phyloP scores from a whole-genome alignment of 2,113 vertebrate species.

The Paracanthobrama guichenoti region DNA sequence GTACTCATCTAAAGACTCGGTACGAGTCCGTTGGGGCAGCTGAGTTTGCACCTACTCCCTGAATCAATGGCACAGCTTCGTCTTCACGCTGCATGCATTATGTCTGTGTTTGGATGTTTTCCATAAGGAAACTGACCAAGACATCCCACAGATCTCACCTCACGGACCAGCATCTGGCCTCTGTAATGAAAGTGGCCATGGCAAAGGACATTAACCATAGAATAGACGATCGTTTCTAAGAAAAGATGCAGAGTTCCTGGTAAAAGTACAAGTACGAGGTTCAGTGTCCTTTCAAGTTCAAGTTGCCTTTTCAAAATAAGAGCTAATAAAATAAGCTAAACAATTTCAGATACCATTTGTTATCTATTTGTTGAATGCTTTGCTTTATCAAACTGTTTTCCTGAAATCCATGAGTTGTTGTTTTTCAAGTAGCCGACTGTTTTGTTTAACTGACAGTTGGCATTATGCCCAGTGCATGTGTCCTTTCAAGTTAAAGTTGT shows the following conservation, averaged over 20 bases:
- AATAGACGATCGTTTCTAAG: not conserved
- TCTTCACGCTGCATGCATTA: not conserved
- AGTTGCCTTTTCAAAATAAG: not conserved
- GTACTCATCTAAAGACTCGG: not conserved
- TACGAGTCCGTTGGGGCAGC: too few species aligned
- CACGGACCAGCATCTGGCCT: not conserved
- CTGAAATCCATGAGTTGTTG: too few species aligned
- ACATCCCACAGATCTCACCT: not conserved
- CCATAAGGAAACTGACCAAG: not conserved
- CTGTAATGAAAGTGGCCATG: not conserved
- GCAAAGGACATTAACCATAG: not conserved
- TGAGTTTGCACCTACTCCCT: slow-evolving; percentile 6
- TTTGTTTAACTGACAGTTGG: too few species aligned
- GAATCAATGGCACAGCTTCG: not conserved
- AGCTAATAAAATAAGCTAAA: not conserved
- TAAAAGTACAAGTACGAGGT: too few species aligned
- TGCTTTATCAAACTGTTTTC: too few species aligned
- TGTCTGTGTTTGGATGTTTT: not conserved
- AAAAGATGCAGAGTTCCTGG: not conserved
- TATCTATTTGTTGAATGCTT: not conserved
- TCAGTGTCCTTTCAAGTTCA: too few species aligned
- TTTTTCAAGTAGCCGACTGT: too few species aligned
- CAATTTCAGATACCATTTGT: not conserved
- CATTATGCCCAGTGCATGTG: too few species aligned
- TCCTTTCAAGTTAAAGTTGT: too few species aligned